Evolutionary conservation across 2,113 vertebrate genomes (phyloP), one percentile per base, ranked within the genome.

Genomic region (Eulemur rufifrons): DNA sequence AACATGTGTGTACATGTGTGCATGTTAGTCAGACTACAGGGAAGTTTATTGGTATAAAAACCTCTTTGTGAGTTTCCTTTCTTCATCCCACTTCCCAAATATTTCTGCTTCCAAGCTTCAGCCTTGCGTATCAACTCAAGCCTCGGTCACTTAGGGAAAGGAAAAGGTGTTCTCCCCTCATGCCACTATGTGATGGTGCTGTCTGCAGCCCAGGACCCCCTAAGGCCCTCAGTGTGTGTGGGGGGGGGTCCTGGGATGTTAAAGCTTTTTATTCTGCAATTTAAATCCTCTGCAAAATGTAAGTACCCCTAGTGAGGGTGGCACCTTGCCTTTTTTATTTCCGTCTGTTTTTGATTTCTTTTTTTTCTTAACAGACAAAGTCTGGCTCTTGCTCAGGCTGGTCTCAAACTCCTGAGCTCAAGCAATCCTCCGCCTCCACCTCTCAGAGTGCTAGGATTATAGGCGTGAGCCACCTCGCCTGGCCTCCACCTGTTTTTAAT

Each of bases 101-200:
- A 78, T 83, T 95, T 92, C 34, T 94, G n/a, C 20, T 89, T 82
- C 61, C 25, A 90, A 59, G 34, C 29, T 63, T 83, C 29, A 76
- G 4, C 12, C n/a, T 80, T 89, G 42, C 37, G 18, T 52, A 7
- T 61, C 20, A 69, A 23, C 59, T 52, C 8, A 21, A 77, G 63
- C 23, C 45, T 18, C 37, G 69, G 68, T 86, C 25, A 25, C 32
- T 42, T 34, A 69, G 14, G 52, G 23, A 21, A 80, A 95, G 5
- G 11, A 37, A 91, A 89, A 52, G 18, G 17, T 78, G 5, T 63
- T 73, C 37, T 29, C 23, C 37, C 9, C 18, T 87, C 56, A 29
- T 7, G 42, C 1, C 5, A 34, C 29, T 61, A 23, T 27, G 56
- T 37, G 34, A 68, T 52, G 17, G 59, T 45, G 21, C 73, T 91